phyloP scores from a whole-genome alignment of 2,888 invertebrate genomes.

The Watsonalla binaria region DNA sequence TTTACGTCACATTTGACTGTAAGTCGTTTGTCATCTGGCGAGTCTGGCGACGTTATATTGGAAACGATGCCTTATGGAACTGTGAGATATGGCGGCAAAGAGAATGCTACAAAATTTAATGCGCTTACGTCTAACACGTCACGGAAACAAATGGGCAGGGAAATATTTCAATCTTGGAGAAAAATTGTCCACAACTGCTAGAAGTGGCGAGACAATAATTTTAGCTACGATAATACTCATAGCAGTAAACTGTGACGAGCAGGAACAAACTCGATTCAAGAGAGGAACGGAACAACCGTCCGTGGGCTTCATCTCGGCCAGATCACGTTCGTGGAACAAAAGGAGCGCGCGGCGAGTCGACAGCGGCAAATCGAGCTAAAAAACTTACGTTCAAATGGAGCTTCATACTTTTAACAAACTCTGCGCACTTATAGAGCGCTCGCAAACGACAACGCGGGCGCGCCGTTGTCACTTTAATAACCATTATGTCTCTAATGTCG shows the following conservation, averaged over 20 bases:
- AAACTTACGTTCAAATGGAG: conserved; percentile 64
- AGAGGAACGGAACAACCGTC: conserved; percentile 59
- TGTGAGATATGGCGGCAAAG: conserved; percentile 50
- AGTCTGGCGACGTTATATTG: conserved; percentile 51
- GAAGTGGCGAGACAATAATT: conserved; percentile 43
- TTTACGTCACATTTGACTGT: conserved; percentile 44
- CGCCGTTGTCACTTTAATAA: conserved; percentile 32
- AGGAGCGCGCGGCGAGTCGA: conserved; percentile 57
- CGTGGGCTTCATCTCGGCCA: conserved; percentile 66
- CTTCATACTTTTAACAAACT: conserved; percentile 69
- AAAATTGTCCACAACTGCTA: conserved; percentile 25
- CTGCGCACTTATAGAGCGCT: conserved; percentile 45
- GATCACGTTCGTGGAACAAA: conserved; percentile 75
- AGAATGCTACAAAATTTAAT: conserved; percentile 55
- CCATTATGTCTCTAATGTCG: conserved; percentile 26
- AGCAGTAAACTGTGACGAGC: conserved; percentile 52
- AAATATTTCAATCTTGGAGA: conserved; percentile 35
- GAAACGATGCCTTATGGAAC: conserved; percentile 50
- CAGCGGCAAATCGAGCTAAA: conserved; percentile 56
- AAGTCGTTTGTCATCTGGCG: conserved; percentile 51
- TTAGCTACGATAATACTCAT: conserved; percentile 48
- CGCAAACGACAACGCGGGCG: conserved; percentile 33
- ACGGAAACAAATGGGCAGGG: conserved; percentile 51
- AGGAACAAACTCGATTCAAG: conserved; percentile 63
- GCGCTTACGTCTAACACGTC: conserved; percentile 52